A percentile compares a stretch with the other conserved stretches of the same genome.
phyloP scores from a whole-genome alignment of 2,113 vertebrate species.

The Myodes glareolus region DNA sequence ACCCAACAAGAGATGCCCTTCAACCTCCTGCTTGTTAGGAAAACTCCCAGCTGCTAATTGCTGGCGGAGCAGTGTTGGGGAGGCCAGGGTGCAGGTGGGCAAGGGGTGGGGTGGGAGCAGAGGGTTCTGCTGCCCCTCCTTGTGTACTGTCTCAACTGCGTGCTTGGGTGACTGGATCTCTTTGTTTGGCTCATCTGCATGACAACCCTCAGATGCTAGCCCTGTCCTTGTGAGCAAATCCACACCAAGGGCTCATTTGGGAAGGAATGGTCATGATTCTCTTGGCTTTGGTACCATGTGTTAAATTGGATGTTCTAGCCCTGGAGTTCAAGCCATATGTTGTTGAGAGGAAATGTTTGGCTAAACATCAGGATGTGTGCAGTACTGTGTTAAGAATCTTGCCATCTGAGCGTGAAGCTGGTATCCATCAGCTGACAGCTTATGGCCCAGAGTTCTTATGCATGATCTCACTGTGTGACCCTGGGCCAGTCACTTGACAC shows the following conservation, averaged over 20 bases:
- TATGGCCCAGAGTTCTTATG: background rate
- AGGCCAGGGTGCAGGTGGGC: background rate
- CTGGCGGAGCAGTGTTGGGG: background rate
- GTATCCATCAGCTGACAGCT: too few relatives aligned
- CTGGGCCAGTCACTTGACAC: background rate
- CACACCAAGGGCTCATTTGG: background rate
- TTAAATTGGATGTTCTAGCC: background rate
- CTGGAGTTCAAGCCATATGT: background rate
- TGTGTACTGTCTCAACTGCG: accelerated
- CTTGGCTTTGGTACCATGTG: background rate
- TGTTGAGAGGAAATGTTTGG: background rate
- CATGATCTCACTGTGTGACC: background rate
- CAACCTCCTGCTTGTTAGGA: conserved; percentile 82
- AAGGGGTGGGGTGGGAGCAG: background rate
- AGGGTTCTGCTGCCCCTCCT: background rate
- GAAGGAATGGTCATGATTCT: background rate
- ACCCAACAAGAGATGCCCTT: conserved; percentile 86
- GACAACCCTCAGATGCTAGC: too few relatives aligned
- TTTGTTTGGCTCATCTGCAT: background rate
- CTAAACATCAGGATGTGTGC: accelerated
- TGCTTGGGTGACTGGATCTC: background rate
- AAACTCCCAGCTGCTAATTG: conserved; percentile 80
- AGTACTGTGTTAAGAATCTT: accelerated
- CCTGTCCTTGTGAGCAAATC: background rate
- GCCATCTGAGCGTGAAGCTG: too few relatives aligned